These are phyloP conservation scores for Danio albolineatus DNA, from an alignment of 2,797 vertebrate species.

Conservation along the genomic window DNA sequence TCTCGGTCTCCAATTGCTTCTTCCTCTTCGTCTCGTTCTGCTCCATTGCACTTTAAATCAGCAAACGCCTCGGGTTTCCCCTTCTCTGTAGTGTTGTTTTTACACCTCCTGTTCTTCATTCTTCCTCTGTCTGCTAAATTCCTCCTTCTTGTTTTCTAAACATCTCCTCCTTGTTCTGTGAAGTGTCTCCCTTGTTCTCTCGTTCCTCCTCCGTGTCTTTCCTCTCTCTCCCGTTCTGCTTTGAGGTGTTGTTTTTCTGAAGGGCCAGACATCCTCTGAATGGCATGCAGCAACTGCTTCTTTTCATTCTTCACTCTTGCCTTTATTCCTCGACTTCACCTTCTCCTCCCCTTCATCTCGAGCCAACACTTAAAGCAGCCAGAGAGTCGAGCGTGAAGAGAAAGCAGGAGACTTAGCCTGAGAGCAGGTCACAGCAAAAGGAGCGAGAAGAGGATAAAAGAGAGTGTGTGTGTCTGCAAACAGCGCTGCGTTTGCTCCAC, in stretches of 20 bases:
- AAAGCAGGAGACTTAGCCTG: slow-evolving; percentile 38
- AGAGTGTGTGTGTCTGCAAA: slow-evolving; percentile 32
- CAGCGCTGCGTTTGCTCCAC: not conserved
- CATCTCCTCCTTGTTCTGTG: slow-evolving; percentile 54
- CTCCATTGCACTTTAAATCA: slow-evolving; percentile 50
- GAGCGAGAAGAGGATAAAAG: slow-evolving; percentile 31
- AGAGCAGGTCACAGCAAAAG: slow-evolving; percentile 24
- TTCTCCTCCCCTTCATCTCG: slow-evolving; percentile 46
- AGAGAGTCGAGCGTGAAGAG: slow-evolving; percentile 40
- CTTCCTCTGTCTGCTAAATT: slow-evolving; percentile 14
- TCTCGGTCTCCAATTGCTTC: slow-evolving; percentile 8
- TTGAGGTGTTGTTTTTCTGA: slow-evolving; percentile 55
- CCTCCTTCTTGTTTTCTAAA: slow-evolving; percentile 56
- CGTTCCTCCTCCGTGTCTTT: slow-evolving; percentile 47
- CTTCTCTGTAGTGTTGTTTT: slow-evolving; percentile 51
- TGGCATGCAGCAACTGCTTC: slow-evolving; percentile 51
- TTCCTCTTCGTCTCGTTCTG: slow-evolving; percentile 27
- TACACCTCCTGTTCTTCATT: slow-evolving; percentile 43
- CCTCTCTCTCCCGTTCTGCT: slow-evolving; percentile 39
- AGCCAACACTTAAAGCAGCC: slow-evolving; percentile 54
- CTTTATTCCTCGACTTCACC: slow-evolving; percentile 53
- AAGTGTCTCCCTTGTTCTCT: slow-evolving; percentile 56
- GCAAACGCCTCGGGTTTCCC: slow-evolving; percentile 44
- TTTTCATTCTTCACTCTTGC: slow-evolving; percentile 56
- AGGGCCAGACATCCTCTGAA: slow-evolving; percentile 53